Conservation (phyloP, 2,113 vertebrate genomes). For the Gnathonemus longibarbis region DNA sequence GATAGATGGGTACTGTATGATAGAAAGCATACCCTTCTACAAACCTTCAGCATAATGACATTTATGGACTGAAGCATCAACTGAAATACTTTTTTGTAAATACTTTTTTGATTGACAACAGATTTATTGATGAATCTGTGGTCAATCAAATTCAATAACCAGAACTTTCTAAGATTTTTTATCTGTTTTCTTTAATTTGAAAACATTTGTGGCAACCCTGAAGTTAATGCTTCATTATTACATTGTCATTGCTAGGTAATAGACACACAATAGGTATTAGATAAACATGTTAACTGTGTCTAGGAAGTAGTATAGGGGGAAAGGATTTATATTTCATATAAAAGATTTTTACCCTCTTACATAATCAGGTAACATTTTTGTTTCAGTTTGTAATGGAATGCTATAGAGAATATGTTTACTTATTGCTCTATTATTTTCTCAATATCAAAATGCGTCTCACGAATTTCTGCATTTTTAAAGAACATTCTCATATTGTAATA, state of each 20-base stretch:
- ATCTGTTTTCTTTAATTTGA: background rate
- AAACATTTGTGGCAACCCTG: background rate
- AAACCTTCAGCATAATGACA: background rate
- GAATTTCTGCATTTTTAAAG: background rate
- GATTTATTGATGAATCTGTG: background rate
- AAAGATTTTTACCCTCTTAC: background rate
- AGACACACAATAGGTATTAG: background rate
- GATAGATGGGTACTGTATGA: background rate
- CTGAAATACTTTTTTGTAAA: background rate
- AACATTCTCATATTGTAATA: background rate
- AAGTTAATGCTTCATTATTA: background rate
- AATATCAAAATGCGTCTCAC: background rate
- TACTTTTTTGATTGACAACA: no score
- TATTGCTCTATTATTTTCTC: background rate
- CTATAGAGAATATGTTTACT: background rate
- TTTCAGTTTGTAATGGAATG: background rate
- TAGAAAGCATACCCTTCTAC: background rate
- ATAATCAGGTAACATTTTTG: background rate
- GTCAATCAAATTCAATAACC: background rate
- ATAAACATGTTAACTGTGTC: no score
- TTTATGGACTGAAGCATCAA: background rate
- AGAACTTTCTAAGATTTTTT: background rate
- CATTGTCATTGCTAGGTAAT: background rate
- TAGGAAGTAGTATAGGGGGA: no score
- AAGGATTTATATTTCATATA: background rate